Evolutionary conservation across 1,140 invertebrate species (phyloP).

Genomic region (Protaetia brevitarsis): DNA sequence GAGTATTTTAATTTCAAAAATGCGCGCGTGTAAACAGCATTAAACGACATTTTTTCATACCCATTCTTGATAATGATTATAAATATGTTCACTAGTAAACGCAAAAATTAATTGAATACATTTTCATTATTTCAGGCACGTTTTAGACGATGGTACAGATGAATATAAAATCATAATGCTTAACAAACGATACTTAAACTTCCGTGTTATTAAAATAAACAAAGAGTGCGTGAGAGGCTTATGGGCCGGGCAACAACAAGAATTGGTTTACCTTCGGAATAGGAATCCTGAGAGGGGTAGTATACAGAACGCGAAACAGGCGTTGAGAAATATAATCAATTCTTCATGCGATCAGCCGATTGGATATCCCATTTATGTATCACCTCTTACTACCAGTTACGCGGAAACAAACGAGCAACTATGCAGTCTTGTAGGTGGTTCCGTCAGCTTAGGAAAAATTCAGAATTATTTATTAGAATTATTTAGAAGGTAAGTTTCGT

Average conservation of each 20-base stretch:
- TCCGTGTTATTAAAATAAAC: constrained; percentile 97
- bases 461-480: constrained; percentile 64
- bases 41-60: too few relatives aligned
- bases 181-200: constrained; percentile 94
- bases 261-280: constrained; percentile 92
- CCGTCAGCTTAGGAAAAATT: constrained; percentile 76
- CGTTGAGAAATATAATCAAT: constrained; percentile 97
- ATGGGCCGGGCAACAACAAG: constrained; percentile 98
- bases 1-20: too few relatives aligned
- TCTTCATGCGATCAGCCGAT: constrained; percentile 99
- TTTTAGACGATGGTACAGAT: constrained; percentile 92
- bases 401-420: constrained; percentile 88
- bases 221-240: constrained; percentile 96
- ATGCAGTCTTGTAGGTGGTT: constrained; percentile 72
- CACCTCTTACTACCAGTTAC: constrained; percentile 95
- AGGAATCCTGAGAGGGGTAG: constrained; percentile 94
- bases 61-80: too few relatives aligned
- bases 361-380: constrained; percentile 99
- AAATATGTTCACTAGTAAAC: too few relatives aligned
- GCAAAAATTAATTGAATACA: too few relatives aligned
- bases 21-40: too few relatives aligned
- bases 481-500: constrained; percentile 69
- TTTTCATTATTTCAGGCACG: constrained; percentile 82
- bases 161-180: constrained; percentile 98
- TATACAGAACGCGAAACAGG: constrained; percentile 99